Base-by-base conservation (phyloP, 1,140 invertebrate genomes). In the Nephotettix cincticeps region DNA sequence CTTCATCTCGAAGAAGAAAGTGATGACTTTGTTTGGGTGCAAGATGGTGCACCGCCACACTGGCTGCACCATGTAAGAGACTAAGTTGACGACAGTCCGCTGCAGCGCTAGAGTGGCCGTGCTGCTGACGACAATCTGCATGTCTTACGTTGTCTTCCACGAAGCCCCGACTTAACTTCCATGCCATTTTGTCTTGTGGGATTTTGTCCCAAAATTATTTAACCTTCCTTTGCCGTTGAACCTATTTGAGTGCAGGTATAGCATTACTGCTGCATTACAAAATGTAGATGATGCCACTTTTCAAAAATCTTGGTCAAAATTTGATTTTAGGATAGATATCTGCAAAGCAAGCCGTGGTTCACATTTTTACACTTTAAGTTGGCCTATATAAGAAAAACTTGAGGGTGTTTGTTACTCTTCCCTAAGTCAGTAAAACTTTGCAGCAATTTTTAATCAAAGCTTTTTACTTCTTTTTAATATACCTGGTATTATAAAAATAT, bases 301-400 rank as follows among this genome's bases (percentile, higher is more conserved):
- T 61, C 56, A 61, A 61, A 28, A 25, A 2, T 27, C 28, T 61
- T 61, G 56, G 56, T 61, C 1, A 61, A n/a, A 61, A 61, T 61
- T 61, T 61, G 56, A 61, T 61, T 61, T 61, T 61, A 61, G 56
- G 28, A 27, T 61, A 13, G 21, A 61, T 61, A 25, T 61, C 25
- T 61, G 56, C 56, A 61, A 61, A 61, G 56, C 56, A 61, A 27
- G 56, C 27, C 56, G 4, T 27, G 56, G 56, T 61, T 61, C 56
- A 61, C 25, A 61, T 61, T n/a, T n/a, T n/a, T n/a, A n/a, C n/a
- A 61, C 25, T 61, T 21, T 27, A 23, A 21, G 28, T 25, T 61
- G 2, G 21, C 28, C 25, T 9, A 27, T 27, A 61, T 61, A 61
- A 25, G 56, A 61, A 61, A 61, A 61, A 17, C 25, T 6, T 25